These are phyloP conservation scores for Theristus sp. DNA, from an alignment of 2,888 invertebrate genomes.

Conservation along the genomic window DNA sequence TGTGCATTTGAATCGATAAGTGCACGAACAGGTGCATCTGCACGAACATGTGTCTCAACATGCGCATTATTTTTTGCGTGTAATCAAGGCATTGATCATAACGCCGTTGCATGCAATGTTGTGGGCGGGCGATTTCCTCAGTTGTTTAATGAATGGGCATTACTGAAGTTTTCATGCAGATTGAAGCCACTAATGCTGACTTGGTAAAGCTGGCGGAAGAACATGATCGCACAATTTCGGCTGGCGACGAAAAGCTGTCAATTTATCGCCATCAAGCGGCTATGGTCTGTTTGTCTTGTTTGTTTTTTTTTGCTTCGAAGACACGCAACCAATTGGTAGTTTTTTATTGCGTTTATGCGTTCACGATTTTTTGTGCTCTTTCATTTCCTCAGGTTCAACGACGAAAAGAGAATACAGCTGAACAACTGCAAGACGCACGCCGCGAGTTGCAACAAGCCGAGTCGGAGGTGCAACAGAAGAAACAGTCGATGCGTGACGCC, in stretches of 20 bases:
- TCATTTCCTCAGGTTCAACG: constrained; percentile 51
- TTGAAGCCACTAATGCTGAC: constrained; percentile 39
- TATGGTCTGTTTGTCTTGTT: constrained; percentile 31
- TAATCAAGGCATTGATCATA: no score
- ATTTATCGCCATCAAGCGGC: constrained; percentile 45
- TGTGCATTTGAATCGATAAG: no score
- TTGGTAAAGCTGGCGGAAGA: constrained; percentile 53
- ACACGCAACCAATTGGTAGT: no score
- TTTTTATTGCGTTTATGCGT: no score
- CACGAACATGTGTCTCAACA: no score
- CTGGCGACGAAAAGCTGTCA: constrained; percentile 50
- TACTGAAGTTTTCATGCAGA: no score
- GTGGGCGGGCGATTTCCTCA: no score
- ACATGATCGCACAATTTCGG: constrained; percentile 45
- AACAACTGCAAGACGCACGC: constrained; percentile 42
- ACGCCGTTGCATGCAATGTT: no score
- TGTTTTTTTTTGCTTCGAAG: not conserved
- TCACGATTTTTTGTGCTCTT: no score
- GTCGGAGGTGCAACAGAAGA: constrained; percentile 42
- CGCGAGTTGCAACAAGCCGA: constrained; percentile 44
- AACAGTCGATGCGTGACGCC: constrained; percentile 31
- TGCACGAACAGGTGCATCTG: no score
- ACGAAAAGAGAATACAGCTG: constrained; percentile 56
- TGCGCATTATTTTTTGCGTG: no score
- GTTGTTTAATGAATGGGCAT: no score